Evolutionary conservation across 2,888 invertebrate species (phyloP), one percentile per base, ranked within the genome.

Genomic region (Trichogramma dendrolimi): DNA sequence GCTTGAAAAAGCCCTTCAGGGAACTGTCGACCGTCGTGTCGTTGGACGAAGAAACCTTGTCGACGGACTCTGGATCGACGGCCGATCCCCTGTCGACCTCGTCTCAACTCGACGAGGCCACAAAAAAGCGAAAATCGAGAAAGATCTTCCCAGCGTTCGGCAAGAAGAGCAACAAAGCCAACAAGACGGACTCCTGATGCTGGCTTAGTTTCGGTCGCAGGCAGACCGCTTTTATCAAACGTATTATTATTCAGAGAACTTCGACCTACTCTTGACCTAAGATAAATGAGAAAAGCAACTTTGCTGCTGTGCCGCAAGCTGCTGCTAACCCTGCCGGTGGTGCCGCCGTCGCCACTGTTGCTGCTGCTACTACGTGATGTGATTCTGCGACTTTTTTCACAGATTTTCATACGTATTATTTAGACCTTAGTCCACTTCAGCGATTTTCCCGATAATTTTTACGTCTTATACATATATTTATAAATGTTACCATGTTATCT

Each of bases 31-130:
- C 75, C 4, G 70, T 78, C 4, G 70, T 74, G 69, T 75, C 75
- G 7, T 68, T 78, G 1, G 89, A 88, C 68, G 89, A 89, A 66
- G 88, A 89, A 69, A 80, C 84, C 11, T 81, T 83, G 62, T 88
- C 88, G 2, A 89, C 88, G 0, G 88, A 88, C 73, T 89, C 88
- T 0, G 81, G 80, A 67, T 88, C 89, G 0, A 81, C 86, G 5
- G 81, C 86, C 72, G 88, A 88, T 61, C 27, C 27, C 27, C 27
- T 27, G 27, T 27, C 27, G 27, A 27, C 27, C 27, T 27, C 27
- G 27, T 27, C 27, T 27, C 27, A 27, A 27, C 76, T 78, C 67
- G 87, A 87, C 72, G 87, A 82, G 67, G 72, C 80, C 14, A 81
- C 85, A 60, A 84, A 86, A 46, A 82, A 86, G 64, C 83, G 84